Evolutionary conservation across 2,797 vertebrate species (phyloP).

Genomic region (Pygocentrus nattereri): DNA sequence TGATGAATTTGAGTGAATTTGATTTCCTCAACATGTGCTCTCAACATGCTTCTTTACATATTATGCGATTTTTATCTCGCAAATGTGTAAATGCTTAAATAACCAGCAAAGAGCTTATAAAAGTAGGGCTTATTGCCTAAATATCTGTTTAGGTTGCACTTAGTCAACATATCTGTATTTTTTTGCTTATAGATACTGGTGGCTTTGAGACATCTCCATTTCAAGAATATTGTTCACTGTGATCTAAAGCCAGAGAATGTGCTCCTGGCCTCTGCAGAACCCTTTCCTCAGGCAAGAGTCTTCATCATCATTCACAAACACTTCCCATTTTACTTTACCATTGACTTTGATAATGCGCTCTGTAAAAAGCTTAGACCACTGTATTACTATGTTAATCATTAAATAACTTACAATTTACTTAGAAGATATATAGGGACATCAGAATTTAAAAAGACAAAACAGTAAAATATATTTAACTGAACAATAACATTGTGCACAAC

Average conservation of each 20-base stretch:
- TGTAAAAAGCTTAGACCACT: background rate
- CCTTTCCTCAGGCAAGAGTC: slow-evolving; percentile 90
- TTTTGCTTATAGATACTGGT: slow-evolving; percentile 88
- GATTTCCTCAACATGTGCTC: slow-evolving; percentile 36
- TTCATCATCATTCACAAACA: background rate
- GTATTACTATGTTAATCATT: background rate
- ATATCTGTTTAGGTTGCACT: background rate
- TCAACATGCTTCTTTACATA: slow-evolving; percentile 18
- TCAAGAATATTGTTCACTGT: slow-evolving; percentile 99
- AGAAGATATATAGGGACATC: background rate
- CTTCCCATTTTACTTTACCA: background rate
- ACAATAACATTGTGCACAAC: background rate
- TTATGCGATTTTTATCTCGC: slow-evolving; percentile 3
- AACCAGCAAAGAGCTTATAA: background rate
- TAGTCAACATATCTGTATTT: slow-evolving; percentile 2
- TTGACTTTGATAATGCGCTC: background rate
- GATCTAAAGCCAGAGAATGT: slow-evolving; percentile 99
- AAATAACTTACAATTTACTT: background rate
- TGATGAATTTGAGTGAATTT: slow-evolving; percentile 30
- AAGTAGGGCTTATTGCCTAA: background rate
- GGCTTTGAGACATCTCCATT: slow-evolving; percentile 96
- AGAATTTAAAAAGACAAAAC: background rate
- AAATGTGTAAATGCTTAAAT: slow-evolving; percentile 13
- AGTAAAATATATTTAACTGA: background rate
- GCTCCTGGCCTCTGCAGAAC: slow-evolving; percentile 94